Evolutionary conservation across 2,797 vertebrate species (phyloP).

Genomic region (Novumbra hubbsi): DNA sequence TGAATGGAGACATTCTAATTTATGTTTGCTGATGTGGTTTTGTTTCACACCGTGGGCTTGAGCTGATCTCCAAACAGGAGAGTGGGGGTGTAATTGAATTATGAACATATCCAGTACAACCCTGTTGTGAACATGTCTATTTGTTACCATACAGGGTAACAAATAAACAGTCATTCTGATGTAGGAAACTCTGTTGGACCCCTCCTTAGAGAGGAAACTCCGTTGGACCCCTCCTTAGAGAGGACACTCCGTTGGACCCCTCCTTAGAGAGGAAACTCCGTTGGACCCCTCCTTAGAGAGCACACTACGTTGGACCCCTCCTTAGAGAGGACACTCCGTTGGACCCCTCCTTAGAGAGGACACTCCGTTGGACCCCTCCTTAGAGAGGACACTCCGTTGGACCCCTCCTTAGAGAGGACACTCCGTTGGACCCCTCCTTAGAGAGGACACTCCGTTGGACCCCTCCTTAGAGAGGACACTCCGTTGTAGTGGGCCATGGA

Average conservation of each 20-base stretch:
- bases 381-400: not conserved
- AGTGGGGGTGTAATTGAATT: slow-evolving; percentile 19
- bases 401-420: too few relatives aligned
- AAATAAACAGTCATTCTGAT: not conserved
- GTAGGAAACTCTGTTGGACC: too few relatives aligned
- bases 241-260: not conserved
- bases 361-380: not conserved
- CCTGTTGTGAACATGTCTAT: slow-evolving; percentile 4
- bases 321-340: not conserved
- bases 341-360: not conserved
- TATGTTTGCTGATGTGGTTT: slow-evolving; percentile 18
- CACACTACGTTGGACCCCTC: not conserved
- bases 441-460: not conserved
- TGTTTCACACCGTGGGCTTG: slow-evolving; percentile 21
- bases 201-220: too few relatives aligned
- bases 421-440: not conserved
- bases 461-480: not conserved
- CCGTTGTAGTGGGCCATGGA: too few relatives aligned
- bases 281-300: too few relatives aligned
- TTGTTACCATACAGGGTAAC: not conserved
- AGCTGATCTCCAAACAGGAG: slow-evolving; percentile 14
- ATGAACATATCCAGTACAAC: slow-evolving; percentile 15
- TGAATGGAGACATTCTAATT: not conserved
- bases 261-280: not conserved
- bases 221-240: too few relatives aligned